Evolutionary conservation across 2,113 vertebrate species (phyloP), one percentile per base, ranked within the genome.

Genomic region (Cynopterus brachyotis): DNA sequence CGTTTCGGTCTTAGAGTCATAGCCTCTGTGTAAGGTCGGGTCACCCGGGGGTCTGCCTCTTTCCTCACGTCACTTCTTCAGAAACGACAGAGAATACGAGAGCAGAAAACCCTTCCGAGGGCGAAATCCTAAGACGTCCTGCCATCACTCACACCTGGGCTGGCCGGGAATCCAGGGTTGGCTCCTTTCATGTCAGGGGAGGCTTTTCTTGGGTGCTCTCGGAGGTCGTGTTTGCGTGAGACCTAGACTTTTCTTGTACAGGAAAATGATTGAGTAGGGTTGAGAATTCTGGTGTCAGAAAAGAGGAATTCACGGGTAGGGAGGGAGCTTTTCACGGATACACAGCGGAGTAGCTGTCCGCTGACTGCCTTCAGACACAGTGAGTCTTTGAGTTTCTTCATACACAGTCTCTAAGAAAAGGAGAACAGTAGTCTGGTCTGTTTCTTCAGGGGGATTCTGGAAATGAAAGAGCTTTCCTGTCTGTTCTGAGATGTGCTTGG

Each of bases 381-480:
- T 69, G 60, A 85, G 85, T 55, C 97, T 96, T 96, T 97, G 94
- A 96, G 37, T 81, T 94, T 95, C 73, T 95, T 76, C 70, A 94
- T 64, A 67, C 96, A n/a, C n/a, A n/a, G n/a, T 35, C 87, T 89
- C 86, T 90, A 76, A 92, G 96, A 90, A 89, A 80, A 89, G 70
- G 69, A 91, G 72, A 89, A 97, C 96, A 97, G 97, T 92, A 82
- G 84, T 86, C 79, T 83, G 78, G 76, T 95, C 60, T 98, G 96
- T 97, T 95, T 89, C 91, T 95, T 97, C 81, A 66, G 81, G 78
- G 40, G 47, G 37, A 26, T 47, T 95, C 62, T 95, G 89, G 81
- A 94, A 95, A 86, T 98, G 93, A 98, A 97, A 97, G 97, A 76
- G 24, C 75, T 88, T 88, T 42, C 88, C 94, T 97, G 97, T 95